phyloP scores from a whole-genome alignment of 2,113 vertebrate species.

The Gobiocypris rarus region DNA sequence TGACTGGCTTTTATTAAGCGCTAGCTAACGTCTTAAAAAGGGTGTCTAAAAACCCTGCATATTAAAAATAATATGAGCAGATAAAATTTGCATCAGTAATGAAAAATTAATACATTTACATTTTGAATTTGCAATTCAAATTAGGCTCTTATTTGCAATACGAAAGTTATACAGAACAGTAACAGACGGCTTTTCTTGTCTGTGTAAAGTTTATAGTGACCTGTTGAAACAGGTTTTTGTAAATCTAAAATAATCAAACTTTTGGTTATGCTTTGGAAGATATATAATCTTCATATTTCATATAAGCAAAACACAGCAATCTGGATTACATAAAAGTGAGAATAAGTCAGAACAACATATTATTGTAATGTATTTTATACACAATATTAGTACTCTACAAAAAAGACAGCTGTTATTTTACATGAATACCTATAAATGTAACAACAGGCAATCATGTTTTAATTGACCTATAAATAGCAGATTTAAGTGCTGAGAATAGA shows the following conservation, averaged over 20 bases:
- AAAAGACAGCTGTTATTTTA: neutral
- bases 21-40: neutral
- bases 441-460: neutral
- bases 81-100: neutral
- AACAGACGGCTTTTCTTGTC: neutral
- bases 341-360: neutral
- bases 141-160: neutral
- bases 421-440: neutral
- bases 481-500: neutral
- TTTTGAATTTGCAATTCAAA: neutral
- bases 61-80: neutral
- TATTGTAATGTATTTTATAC: neutral
- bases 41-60: neutral
- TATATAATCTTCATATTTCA: neutral
- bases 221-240: neutral
- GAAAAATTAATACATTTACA: neutral
- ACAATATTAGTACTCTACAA: neutral
- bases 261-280: neutral
- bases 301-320: neutral
- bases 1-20: neutral
- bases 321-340: neutral
- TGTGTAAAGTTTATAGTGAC: neutral
- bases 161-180: neutral
- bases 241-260: neutral
- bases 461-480: neutral